Evolutionary conservation across 2,113 vertebrate species (phyloP).

Genomic region (Entosphenus tridentatus): DNA sequence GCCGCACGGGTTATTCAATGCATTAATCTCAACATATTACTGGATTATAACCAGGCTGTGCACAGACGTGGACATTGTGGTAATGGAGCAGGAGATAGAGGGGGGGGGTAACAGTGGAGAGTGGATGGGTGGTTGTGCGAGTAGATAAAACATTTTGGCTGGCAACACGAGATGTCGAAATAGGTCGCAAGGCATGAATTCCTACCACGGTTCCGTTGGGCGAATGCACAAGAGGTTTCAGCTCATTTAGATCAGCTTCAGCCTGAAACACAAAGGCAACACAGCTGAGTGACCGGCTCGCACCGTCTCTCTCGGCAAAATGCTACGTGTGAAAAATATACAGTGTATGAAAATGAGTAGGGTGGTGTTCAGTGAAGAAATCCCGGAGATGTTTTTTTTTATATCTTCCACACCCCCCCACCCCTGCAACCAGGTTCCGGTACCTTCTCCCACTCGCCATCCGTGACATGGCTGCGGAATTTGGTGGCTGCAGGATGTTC

Average conservation of each 20-base stretch:
- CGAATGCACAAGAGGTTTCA: slow-evolving; percentile 91
- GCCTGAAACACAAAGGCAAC: slow-evolving; percentile 37
- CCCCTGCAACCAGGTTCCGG: slow-evolving; percentile 21
- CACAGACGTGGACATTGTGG: too few species aligned
- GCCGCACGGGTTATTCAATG: too few species aligned
- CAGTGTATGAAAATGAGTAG: too few species aligned
- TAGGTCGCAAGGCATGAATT: slow-evolving; percentile 19
- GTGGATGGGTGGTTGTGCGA: background rate
- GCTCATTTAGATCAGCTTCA: slow-evolving; percentile 89
- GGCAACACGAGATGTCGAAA: background rate
- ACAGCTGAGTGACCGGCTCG: slow-evolving; percentile 10
- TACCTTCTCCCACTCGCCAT: slow-evolving; percentile 99
- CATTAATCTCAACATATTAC: too few species aligned
- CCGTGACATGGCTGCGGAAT: slow-evolving; percentile 99
- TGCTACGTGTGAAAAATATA: too few species aligned
- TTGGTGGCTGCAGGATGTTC: slow-evolving; percentile 95
- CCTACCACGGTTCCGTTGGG: slow-evolving; percentile 89
- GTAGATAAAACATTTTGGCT: background rate
- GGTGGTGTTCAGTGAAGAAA: too few species aligned
- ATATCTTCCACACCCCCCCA: too few species aligned
- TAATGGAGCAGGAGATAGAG: too few species aligned
- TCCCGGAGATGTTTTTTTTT: too few species aligned
- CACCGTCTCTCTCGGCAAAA: too few species aligned
- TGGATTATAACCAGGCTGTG: too few species aligned
- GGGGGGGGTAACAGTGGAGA: background rate